Base-by-base conservation (phyloP, 1,140 invertebrate genomes). In the Aphis craccivora region DNA sequence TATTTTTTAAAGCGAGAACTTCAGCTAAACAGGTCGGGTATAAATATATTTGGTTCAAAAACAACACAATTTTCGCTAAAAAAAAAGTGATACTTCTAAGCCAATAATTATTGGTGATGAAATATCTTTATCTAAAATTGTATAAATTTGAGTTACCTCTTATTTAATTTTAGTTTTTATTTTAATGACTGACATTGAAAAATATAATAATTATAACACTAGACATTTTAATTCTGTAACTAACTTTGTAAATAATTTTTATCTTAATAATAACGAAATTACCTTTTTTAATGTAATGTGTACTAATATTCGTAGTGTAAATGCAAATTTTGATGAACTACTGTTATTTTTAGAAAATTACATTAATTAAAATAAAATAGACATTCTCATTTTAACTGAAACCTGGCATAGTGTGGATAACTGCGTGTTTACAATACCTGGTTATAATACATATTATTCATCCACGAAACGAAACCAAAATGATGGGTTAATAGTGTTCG, bases 281-380 rank as follows among this genome's bases (percentile, higher is more conserved):
- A 18, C 35, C 40, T 40, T 22, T 11, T 84, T n/a, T 30, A 67
- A 67, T 67, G 60, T 67, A 67, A 67, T 67, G 25, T 67, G 25
- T 67, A 67, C 60, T 43, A 84, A 84, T 14, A 84, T 84, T 22
- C 83, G 35, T 11, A 84, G 35, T n/a, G 30, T 84, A 35, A 84
- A 40, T 84, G 83, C 83, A 14, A 84, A 84, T 84, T 84, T 84
- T 25, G 83, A 84, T 35, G 83, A 84, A 84, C 20, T 84, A 35
- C 11, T 84, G 14, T 35, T 84, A 43, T 35, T 14, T n/a, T 43
- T 84, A 40, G 83, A 43, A n/a, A 84, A 84, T 25, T 23, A 37
- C 40, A 40, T 18, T 22, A 22, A n/a, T 35, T n/a, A 30, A 40
- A 84, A 84, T 40, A 87, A 87, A 87, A 87, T 87, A 87, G 37